Conservation (phyloP, 2,797 vertebrate genomes). For the Enteromius treurensis region DNA sequence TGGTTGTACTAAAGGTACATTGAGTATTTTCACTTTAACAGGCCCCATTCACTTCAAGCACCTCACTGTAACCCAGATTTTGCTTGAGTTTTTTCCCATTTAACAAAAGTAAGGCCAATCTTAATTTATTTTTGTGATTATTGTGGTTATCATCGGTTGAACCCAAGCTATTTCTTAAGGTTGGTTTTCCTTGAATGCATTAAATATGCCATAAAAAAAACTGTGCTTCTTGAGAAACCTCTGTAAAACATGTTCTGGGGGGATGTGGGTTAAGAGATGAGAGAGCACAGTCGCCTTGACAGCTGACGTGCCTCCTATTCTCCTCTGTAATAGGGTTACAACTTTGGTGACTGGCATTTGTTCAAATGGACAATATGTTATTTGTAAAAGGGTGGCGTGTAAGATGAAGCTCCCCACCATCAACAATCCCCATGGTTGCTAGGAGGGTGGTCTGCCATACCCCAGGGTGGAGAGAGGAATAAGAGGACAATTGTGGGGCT, state of each 20-base stretch:
- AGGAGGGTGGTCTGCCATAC: conserved; percentile 64
- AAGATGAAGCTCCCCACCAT: conserved; percentile 63
- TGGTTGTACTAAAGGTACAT: background rate
- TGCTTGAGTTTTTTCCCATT: background rate
- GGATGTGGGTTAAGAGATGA: conserved; percentile 25
- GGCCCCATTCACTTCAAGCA: background rate
- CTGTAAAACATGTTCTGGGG: background rate
- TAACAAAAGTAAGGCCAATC: background rate
- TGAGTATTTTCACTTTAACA: background rate
- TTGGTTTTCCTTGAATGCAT: background rate
- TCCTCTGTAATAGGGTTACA: conserved; percentile 50
- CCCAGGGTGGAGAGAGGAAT: conserved; percentile 49
- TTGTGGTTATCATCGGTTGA: background rate
- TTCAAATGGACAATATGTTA: conserved; percentile 61
- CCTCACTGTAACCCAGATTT: background rate
- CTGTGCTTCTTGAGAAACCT: background rate
- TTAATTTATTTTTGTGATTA: background rate
- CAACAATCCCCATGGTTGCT: conserved; percentile 35
- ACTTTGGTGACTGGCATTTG: conserved; percentile 56
- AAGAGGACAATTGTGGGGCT: conserved; percentile 56
- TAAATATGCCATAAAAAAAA: background rate
- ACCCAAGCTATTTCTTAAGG: background rate
- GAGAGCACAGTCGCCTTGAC: conserved; percentile 42
- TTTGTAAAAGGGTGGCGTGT: conserved; percentile 64
- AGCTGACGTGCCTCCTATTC: conserved; percentile 53